Evolutionary conservation across 2,888 invertebrate species (phyloP).

Genomic region (Eudasyphora cyanicolor): DNA sequence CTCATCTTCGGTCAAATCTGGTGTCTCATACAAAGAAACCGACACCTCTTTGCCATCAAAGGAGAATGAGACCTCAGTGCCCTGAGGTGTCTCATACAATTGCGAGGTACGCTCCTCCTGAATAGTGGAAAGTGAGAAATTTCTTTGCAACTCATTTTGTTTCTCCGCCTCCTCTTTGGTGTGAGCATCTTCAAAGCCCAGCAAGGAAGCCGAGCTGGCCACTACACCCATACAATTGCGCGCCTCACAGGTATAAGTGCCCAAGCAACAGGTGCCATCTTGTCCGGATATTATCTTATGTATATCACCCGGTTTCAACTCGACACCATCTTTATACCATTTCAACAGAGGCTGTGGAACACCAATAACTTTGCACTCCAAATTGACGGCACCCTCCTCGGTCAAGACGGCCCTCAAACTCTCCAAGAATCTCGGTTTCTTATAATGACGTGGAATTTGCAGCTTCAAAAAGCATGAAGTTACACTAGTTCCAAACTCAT

Average conservation of each 20-base stretch:
- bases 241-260: constrained; percentile 95
- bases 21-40: constrained; percentile 94
- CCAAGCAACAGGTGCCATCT: constrained; percentile 93
- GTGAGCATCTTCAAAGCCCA: constrained; percentile 90
- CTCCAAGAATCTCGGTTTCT: constrained; percentile 93
- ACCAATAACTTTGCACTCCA: constrained; percentile 95
- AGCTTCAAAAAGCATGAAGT: constrained; percentile 93
- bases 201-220: constrained; percentile 91
- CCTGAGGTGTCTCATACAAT: constrained; percentile 90
- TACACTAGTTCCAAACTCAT: constrained; percentile 93
- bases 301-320: constrained; percentile 94
- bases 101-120: constrained; percentile 95
- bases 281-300: constrained; percentile 94
- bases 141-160: constrained; percentile 82
- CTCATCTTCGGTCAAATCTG: constrained; percentile 94
- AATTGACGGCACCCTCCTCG: constrained; percentile 92
- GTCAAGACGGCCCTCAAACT: constrained; percentile 91
- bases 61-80: constrained; percentile 93
- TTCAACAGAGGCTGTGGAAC: constrained; percentile 94
- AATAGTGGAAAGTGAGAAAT: constrained; percentile 93
- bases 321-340: constrained; percentile 95
- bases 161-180: constrained; percentile 80
- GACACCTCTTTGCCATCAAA: constrained; percentile 96
- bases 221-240: constrained; percentile 95
- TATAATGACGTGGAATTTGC: constrained; percentile 92